Base-by-base conservation (phyloP, 2,797 vertebrate species). In the Ctenosaura bakeri region DNA sequence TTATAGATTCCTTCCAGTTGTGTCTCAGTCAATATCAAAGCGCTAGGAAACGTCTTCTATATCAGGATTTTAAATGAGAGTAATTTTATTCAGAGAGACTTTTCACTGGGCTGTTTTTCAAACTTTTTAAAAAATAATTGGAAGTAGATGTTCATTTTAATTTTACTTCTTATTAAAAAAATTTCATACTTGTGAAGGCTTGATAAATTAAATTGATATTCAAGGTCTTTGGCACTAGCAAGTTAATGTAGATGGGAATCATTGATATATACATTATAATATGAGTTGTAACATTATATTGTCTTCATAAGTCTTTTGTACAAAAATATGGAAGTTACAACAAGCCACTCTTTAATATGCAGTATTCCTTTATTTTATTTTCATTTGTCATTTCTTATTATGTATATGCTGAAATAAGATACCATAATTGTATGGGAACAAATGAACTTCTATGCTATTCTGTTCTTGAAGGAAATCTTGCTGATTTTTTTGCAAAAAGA, bases 21-120 rank as follows among this genome's bases (percentile, higher is more conserved):
- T 8, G n/a, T 59, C 50, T 77, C 54, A 54, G 0, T 74, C 24
- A 29, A 46, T 59, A n/a, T 46, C 50, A 74, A 38, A 84, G 38
- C 24, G 4, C 71, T 42, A 89, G n/a, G 52, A 62, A 89, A 46
- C 13, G 66, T 42, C 78, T 71, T 29, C 1, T 79, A 18, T 81
- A 69, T 52, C 16, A 16, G 54, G 52, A 9, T 13, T 46, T 69
- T 83, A 59, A 87, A 69, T n/a, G 18, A 77, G 18, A 52, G 77
- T 64, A 64, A 90, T 78, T 46, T 35, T 32, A 20, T 69, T 86
- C 54, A 83, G 56, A 13, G n/a, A 54, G n/a, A 66, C 26, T 83
- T 69, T 77, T 46, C 73, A 54, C 10, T 69, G 69, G 26, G 26
- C 50, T 6, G 10, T 42, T 66, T 90, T 77, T 82, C 84, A 77